A percentile compares a stretch with the other conserved stretches of the same genome.
These are phyloP conservation scores for Sorex araneus DNA, from an alignment of 2,113 vertebrate species.

Conservation along the genomic window DNA sequence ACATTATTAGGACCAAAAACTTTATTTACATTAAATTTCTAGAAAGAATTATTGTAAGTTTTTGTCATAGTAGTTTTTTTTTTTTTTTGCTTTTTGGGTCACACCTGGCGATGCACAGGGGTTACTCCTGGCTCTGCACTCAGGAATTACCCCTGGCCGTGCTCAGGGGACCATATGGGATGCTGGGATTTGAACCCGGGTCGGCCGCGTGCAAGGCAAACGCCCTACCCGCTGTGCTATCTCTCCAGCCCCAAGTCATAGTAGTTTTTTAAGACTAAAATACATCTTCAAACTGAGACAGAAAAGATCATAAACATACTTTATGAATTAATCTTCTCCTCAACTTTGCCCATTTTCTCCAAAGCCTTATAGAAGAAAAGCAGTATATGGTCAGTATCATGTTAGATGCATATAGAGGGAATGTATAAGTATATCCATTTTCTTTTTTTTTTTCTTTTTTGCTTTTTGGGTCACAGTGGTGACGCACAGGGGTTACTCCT, in stretches of 20 bases:
- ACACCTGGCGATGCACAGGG: no score
- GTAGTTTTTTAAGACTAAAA: slow-evolving; percentile 12
- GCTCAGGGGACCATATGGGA: no score
- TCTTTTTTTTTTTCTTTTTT: no score
- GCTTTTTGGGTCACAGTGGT: no score
- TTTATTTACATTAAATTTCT: not conserved
- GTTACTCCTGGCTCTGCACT: no score
- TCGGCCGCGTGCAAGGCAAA: no score
- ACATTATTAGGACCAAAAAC: not conserved
- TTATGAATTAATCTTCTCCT: not conserved
- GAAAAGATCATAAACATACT: not conserved
- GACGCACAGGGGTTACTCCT: no score
- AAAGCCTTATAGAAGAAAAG: not conserved
- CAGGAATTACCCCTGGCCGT: no score
- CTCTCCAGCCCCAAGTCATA: not conserved
- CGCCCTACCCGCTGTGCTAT: no score
- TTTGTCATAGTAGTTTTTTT: no score
- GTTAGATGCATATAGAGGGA: not conserved
- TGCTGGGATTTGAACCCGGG: no score
- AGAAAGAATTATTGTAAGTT: not conserved
- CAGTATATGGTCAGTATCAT: not conserved
- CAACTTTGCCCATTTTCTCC: not conserved
- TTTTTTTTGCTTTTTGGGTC: no score
- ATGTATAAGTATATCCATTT: slow-evolving; percentile 63
- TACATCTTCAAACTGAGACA: not conserved